Conservation (phyloP, 2,888 invertebrate genomes). For the Malthinus flaveolus region DNA sequence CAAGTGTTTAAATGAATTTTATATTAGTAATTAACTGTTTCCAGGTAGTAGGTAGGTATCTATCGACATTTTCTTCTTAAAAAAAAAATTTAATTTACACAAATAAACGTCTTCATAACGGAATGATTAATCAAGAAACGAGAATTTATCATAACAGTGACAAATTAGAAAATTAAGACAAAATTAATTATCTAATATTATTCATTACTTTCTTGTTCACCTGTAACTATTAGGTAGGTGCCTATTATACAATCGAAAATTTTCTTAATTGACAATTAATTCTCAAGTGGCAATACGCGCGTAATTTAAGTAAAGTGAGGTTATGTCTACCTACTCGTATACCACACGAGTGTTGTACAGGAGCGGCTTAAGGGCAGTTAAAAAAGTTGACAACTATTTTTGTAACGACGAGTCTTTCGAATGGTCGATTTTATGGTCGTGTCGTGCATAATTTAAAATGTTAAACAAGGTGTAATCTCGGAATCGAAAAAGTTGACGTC, state of each 20-base stretch:
- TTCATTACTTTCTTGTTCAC: background rate
- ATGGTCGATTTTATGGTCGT: constrained; percentile 1
- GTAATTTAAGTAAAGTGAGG: too few relatives aligned
- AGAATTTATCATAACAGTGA: background rate
- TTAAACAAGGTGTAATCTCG: too few relatives aligned
- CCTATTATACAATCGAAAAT: background rate
- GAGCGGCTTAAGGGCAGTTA: too few relatives aligned
- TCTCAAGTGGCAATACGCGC: too few relatives aligned
- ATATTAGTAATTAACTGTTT: too few relatives aligned
- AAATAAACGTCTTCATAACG: constrained; percentile 1
- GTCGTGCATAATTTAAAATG: constrained; percentile 4
- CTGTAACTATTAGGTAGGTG: constrained; percentile 2
- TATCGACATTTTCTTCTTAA: too few relatives aligned
- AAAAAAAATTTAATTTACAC: background rate
- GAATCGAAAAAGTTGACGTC: too few relatives aligned
- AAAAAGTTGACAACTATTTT: background rate
- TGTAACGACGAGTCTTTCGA: too few relatives aligned
- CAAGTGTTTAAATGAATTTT: too few relatives aligned
- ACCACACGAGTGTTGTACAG: too few relatives aligned
- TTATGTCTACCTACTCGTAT: too few relatives aligned
- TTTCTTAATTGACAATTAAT: constrained; percentile 2
- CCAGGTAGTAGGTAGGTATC: too few relatives aligned
- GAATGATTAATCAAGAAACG: background rate
- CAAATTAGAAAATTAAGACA: constrained; percentile 1
- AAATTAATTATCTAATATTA: background rate